These are phyloP conservation scores for Smittia sp. DNA, from an alignment of 2,888 invertebrate genomes.

Conservation along the genomic window DNA sequence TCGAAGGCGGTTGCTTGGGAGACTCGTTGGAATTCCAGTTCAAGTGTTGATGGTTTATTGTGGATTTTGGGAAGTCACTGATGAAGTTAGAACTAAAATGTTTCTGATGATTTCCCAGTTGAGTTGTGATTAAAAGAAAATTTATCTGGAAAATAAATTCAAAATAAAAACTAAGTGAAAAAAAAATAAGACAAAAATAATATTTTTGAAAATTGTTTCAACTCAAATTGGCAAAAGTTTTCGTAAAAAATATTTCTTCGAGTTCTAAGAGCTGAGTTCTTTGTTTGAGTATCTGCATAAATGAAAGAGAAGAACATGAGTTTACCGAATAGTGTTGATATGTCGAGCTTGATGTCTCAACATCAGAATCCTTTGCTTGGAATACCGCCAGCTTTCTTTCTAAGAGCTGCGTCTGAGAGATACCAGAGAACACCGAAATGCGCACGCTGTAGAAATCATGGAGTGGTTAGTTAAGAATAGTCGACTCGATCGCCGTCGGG, in stretches of 20 bases:
- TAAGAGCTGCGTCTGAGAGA: slow-evolving; percentile 83
- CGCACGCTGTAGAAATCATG: slow-evolving; percentile 95
- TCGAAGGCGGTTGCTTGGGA: slow-evolving; percentile 27
- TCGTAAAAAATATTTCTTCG: no score
- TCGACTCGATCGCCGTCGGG: neutral
- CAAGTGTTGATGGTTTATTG: neutral
- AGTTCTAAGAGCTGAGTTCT: no score
- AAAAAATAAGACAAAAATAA: neutral
- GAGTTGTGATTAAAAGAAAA: neutral
- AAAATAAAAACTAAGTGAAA: neutral
- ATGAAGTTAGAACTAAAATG: neutral
- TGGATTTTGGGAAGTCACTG: neutral
- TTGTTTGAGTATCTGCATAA: no score
- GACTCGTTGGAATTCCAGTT: neutral
- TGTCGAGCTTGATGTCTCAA: slow-evolving; percentile 81
- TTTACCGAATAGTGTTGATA: slow-evolving; percentile 80
- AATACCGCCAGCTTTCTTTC: slow-evolving; percentile 81
- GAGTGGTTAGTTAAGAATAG: slow-evolving; percentile 75
- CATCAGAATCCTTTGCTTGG: slow-evolving; percentile 73
- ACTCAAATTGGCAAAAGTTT: no score
- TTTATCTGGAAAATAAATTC: neutral
- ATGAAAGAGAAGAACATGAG: slow-evolving; percentile 63
- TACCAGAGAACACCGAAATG: slow-evolving; percentile 97
- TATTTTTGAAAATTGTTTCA: no score
- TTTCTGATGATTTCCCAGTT: neutral